A percentile compares a stretch with the other conserved stretches of the same genome.
Evolutionary conservation across 2,113 vertebrate species (phyloP).

Genomic region (Neodontobutis hainanensis): DNA sequence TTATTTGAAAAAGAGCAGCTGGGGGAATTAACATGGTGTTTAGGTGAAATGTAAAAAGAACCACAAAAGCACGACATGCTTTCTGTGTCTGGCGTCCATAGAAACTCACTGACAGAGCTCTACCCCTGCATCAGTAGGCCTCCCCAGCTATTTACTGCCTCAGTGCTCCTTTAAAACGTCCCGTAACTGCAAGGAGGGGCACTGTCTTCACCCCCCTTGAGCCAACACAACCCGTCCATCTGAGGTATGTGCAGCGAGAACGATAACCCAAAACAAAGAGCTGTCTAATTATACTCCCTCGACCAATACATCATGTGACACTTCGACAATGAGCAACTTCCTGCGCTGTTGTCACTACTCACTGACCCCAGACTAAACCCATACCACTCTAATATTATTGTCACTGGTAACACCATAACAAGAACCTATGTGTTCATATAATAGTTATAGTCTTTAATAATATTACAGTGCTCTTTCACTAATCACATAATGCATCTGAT

Average conservation of each 20-base stretch:
- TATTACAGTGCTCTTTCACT: too few relatives aligned
- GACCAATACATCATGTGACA: conserved; percentile 64
- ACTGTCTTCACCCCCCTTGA: conserved; percentile 3
- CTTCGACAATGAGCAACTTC: conserved; percentile 58
- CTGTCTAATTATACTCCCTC: conserved; percentile 51
- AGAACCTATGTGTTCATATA: neutral
- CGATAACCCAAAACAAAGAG: conserved; percentile 75
- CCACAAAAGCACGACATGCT: conserved; percentile 47
- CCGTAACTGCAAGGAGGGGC: conserved; percentile 19
- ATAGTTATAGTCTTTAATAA: too few relatives aligned
- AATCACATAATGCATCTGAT: too few relatives aligned
- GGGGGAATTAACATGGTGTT: conserved; percentile 53
- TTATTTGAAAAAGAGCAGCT: conserved; percentile 61
- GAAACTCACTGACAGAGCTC: conserved; percentile 27
- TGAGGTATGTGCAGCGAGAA: conserved; percentile 60
- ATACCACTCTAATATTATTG: conserved; percentile 17
- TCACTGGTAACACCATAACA: conserved; percentile 14
- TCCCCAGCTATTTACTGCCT: conserved; percentile 65
- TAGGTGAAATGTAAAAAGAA: conserved; percentile 49
- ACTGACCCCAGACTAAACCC: conserved; percentile 56
- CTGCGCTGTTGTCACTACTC: conserved; percentile 58
- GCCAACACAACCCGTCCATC: conserved; percentile 30
- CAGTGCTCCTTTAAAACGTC: conserved; percentile 60
- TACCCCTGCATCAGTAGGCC: conserved; percentile 38
- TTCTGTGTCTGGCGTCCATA: conserved; percentile 32